phyloP scores from a whole-genome alignment of 2,888 invertebrate genomes.

The Morpho achilles region DNA sequence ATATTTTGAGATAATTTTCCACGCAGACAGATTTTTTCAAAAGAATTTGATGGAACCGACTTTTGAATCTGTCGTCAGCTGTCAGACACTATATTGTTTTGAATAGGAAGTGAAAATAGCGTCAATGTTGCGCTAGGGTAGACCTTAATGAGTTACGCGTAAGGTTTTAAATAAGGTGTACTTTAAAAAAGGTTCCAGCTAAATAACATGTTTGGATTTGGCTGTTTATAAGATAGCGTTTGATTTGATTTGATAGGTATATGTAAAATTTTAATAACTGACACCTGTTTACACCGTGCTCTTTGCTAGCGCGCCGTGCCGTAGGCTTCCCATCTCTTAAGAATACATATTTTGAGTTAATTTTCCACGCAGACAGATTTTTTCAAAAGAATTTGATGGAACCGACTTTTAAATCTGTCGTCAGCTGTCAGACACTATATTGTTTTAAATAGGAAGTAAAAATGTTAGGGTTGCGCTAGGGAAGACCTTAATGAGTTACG shows the following conservation, averaged over 20 bases:
- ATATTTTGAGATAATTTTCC: conserved; percentile 29
- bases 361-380: conserved; percentile 28
- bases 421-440: too few species aligned
- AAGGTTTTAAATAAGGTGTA: conserved; percentile 5
- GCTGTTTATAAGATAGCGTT: too few species aligned
- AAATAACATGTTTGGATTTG: neutral
- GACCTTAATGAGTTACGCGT: conserved; percentile 1
- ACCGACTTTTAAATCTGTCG: too few species aligned
- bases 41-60: conserved; percentile 27
- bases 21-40: conserved; percentile 29
- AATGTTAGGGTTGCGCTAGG: too few species aligned
- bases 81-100: conserved; percentile 22
- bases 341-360: conserved; percentile 31
- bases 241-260: too few species aligned
- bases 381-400: conserved; percentile 29
- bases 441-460: too few species aligned
- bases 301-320: conserved; percentile 33
- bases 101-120: conserved; percentile 15
- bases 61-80: conserved; percentile 25
- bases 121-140: neutral
- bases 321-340: conserved; percentile 25
- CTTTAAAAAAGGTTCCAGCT: neutral
- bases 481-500: too few species aligned
- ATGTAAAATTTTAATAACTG: too few species aligned
- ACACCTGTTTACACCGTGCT: conserved; percentile 50